These are phyloP conservation scores for Salvelinus sp. DNA, from an alignment of 2,113 vertebrate species.

Conservation along the genomic window DNA sequence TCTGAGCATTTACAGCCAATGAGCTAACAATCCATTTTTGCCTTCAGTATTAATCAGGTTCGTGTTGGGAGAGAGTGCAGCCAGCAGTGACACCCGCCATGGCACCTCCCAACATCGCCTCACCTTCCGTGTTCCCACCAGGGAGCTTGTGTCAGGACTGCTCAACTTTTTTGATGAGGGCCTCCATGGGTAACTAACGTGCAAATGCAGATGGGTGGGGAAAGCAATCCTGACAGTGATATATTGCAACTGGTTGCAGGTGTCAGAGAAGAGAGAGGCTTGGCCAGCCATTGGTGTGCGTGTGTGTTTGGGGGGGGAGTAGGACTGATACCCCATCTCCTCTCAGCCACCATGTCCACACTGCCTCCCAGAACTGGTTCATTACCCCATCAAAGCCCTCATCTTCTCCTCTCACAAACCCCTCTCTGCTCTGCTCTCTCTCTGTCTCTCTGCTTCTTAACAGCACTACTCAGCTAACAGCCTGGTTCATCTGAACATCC, in stretches of 20 bases:
- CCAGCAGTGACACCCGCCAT: constrained; percentile 84
- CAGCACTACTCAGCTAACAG: neutral
- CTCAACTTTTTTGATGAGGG: constrained; percentile 96
- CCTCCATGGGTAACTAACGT: constrained; percentile 90
- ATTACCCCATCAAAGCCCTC: constrained; percentile 72
- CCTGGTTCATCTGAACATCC: neutral
- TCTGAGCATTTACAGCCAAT: constrained; percentile 34
- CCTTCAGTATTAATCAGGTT: constrained; percentile 90
- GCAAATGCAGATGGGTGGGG: constrained; percentile 90
- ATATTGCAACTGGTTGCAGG: constrained; percentile 98
- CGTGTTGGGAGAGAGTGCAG: constrained; percentile 83
- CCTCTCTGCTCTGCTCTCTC: too few species aligned
- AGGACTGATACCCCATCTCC: constrained; percentile 62
- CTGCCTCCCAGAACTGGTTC: constrained; percentile 75
- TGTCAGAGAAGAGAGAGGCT: constrained; percentile 83
- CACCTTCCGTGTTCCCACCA: constrained; percentile 89
- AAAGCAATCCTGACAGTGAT: constrained; percentile 98
- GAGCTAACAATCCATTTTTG: constrained; percentile 78
- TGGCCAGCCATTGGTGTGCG: constrained; percentile 72
- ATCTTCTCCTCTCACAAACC: too few species aligned
- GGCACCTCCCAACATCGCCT: constrained; percentile 86
- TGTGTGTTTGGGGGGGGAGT: constrained; percentile 26
- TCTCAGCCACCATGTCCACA: constrained; percentile 60
- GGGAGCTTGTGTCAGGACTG: constrained; percentile 91
- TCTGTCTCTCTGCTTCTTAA: neutral